phyloP scores from a whole-genome alignment of 2,888 invertebrate species.

The Schizaphis graminum region DNA sequence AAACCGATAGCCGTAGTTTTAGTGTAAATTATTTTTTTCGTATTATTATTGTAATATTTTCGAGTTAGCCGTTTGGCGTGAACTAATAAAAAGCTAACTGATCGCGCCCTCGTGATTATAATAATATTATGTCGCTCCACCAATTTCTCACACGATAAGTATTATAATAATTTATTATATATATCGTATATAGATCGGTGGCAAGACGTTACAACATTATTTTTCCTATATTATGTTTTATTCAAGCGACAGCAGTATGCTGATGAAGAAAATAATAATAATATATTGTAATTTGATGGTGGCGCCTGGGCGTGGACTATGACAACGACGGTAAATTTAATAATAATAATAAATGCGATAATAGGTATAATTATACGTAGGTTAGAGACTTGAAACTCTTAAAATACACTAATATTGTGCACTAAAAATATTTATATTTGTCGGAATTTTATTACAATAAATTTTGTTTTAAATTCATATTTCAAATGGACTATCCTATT shows the following conservation, averaged over 20 bases:
- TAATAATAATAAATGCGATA: neutral
- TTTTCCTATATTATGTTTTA: neutral
- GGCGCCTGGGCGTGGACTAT: neutral
- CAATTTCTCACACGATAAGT: neutral
- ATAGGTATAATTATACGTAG: neutral
- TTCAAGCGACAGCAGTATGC: neutral
- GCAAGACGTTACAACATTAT: neutral
- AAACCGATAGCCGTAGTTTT: slow-evolving; percentile 6
- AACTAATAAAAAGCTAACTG: neutral
- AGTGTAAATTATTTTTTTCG: neutral
- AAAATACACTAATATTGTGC: neutral
- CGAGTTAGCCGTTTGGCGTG: neutral
- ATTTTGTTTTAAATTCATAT: neutral
- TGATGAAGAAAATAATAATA: neutral
- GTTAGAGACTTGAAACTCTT: neutral
- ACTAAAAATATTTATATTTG: neutral
- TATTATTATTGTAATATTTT: neutral
- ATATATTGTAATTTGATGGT: slow-evolving; percentile 18
- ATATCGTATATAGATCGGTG: neutral
- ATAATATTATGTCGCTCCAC: neutral
- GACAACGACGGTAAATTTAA: neutral
- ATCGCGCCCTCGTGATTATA: neutral
- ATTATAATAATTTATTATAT: neutral
- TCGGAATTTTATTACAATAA: neutral
- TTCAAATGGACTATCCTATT: no score